Percentiles rank a stretch among this genome's conserved stretches.
phyloP scores from a whole-genome alignment of 2,888 invertebrate species.

The Andrena praecox region DNA sequence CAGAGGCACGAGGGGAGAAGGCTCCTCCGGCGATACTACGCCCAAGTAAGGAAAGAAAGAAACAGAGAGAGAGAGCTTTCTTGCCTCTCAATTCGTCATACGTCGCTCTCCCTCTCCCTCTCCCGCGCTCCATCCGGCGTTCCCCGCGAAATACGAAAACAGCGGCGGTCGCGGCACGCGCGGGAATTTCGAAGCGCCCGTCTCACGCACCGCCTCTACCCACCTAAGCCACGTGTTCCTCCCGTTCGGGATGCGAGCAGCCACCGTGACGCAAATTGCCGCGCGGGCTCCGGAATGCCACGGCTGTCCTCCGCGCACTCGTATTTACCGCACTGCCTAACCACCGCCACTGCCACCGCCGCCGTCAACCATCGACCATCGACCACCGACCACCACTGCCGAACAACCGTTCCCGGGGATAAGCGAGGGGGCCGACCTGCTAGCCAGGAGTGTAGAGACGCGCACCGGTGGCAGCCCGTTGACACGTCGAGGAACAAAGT shows the following conservation, averaged over 20 bases:
- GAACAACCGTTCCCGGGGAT: constrained; percentile 35
- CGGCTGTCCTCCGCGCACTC: constrained; percentile 44
- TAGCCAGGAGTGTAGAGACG: constrained; percentile 25
- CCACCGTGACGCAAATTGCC: constrained; percentile 62
- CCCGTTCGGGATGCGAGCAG: constrained; percentile 58
- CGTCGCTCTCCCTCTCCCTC: constrained; percentile 1
- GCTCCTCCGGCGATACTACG: constrained; percentile 58
- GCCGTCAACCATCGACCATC: constrained; percentile 16
- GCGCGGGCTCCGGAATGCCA: constrained; percentile 60
- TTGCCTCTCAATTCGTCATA: constrained; percentile 33
- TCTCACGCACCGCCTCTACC: constrained; percentile 51
- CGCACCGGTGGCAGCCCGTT: constrained; percentile 42
- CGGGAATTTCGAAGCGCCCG: constrained; percentile 62
- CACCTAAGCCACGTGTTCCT: constrained; percentile 57
- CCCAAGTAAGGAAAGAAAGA: constrained; percentile 50
- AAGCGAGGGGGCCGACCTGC: constrained; percentile 34
- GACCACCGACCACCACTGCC: constrained; percentile 7
- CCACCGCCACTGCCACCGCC: background rate
- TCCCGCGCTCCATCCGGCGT: constrained; percentile 11
- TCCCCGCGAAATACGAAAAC: constrained; percentile 60
- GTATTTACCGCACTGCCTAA: constrained; percentile 29
- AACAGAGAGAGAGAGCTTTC: constrained; percentile 28
- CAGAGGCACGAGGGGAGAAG: constrained; percentile 59
- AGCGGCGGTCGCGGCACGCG: constrained; percentile 36
- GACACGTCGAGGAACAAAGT: constrained; percentile 65